Evolutionary conservation across 2,113 vertebrate genomes (phyloP).

Genomic region (Gadus chalcogrammus): DNA sequence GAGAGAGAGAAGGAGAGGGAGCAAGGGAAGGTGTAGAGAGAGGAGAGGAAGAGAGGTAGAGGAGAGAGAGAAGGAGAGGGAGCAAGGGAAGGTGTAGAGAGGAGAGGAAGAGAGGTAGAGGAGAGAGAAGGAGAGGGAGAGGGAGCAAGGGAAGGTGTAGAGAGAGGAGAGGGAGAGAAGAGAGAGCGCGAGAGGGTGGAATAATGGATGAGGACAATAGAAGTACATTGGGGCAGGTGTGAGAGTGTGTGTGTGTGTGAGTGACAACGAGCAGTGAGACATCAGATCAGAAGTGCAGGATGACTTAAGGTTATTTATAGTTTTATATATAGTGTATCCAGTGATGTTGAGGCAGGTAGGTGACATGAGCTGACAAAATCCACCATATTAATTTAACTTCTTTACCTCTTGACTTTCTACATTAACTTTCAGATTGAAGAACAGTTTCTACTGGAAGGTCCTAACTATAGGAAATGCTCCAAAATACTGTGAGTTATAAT

Average conservation of each 20-base stretch:
- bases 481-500: too few relatives aligned
- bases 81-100: too few relatives aligned
- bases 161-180: constrained; percentile 47
- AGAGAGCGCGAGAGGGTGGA: constrained; percentile 59
- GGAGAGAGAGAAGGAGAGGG: constrained; percentile 60
- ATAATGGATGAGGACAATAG: constrained; percentile 77
- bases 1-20: constrained; percentile 52
- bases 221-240: constrained; percentile 72
- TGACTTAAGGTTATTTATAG: constrained; percentile 14
- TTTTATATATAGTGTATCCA: constrained; percentile 18
- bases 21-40: constrained; percentile 20
- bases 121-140: constrained; percentile 26
- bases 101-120: too few relatives aligned
- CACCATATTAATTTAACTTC: constrained; percentile 14
- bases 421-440: constrained; percentile 1
- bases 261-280: not conserved
- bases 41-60: constrained; percentile 44
- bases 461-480: too few relatives aligned
- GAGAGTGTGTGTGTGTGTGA: constrained; percentile 19
- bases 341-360: constrained; percentile 30
- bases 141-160: constrained; percentile 8
- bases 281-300: too few relatives aligned
- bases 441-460: constrained; percentile 1
- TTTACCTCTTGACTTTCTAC: not conserved
- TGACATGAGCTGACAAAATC: constrained; percentile 17